Base-by-base conservation (phyloP, 2,113 vertebrate species). In the Anolis carolinensis region DNA sequence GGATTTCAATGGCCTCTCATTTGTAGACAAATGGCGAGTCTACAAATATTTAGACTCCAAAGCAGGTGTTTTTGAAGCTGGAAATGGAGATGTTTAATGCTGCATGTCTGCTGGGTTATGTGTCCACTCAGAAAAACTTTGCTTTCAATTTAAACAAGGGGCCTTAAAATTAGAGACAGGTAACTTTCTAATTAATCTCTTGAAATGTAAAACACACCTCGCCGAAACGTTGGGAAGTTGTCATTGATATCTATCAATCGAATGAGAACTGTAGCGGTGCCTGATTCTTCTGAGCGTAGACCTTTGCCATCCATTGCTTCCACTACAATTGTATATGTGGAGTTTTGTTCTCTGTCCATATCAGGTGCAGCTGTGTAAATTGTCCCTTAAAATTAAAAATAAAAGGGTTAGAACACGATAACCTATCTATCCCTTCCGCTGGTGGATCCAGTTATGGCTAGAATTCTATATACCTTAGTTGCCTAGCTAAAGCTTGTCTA, bases 201-300 rank as follows among this genome's bases (percentile, higher is more conserved):
- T 14, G 70, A 5, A 25, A 70, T 2, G 2, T 0, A 55, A 11
- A 82, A 92, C 97, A 96, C 93, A 98, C 99, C 0, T 90, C 91
- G 86, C 67, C 95, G 96, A 93, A 99, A 99, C 63, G 95, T 92
- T 0, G 98, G 97, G 11, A 96, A 95, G 92, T 99, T 99, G 94
- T 99, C 99, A 0, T 99, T 99, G 92, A 96, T 93, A 87, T 99
- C 99, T 0, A 68, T 91, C 89, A 99, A 89, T 7, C 85, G 96
- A 92, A 99, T 96, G 82, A 94, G 93, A 82, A 99, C 97, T 0
- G 97, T 97, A 78, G 97, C 96, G 5, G 97, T 98, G 91, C 97
- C 96, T 0, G 95, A 96, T 13, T 96, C 95, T 74, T 97, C 96
- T 3, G 88, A 71, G 0, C 23, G 39, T 14, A 89, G 89, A 2